phyloP scores from a whole-genome alignment of 2,888 invertebrate genomes.

The Hedya salicella region DNA sequence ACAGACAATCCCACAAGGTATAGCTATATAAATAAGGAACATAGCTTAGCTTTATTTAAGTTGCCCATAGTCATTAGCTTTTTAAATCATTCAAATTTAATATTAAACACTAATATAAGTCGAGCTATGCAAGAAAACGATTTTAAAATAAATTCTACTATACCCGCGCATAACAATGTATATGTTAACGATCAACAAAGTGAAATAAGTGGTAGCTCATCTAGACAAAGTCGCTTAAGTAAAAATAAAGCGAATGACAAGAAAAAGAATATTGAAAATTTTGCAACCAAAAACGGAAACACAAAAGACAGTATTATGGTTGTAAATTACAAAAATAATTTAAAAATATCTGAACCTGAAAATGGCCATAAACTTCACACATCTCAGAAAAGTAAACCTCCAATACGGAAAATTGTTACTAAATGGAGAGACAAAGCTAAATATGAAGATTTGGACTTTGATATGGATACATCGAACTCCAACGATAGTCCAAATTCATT shows the following conservation, averaged over 20 bases:
- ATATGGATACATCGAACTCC: constrained; percentile 64
- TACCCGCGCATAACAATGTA: not conserved
- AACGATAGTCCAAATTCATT: constrained; percentile 52
- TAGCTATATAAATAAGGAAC: constrained; percentile 58
- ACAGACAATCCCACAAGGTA: constrained; percentile 74
- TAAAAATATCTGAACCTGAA: constrained; percentile 25
- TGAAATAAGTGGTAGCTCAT: constrained; percentile 15
- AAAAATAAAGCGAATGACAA: constrained; percentile 40
- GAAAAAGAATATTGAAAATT: constrained; percentile 49
- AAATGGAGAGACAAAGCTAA: constrained; percentile 83
- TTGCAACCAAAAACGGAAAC: constrained; percentile 50
- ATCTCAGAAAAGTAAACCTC: constrained; percentile 59
- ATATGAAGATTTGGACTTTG: constrained; percentile 74
- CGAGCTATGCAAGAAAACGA: not conserved
- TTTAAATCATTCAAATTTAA: constrained; percentile 26
- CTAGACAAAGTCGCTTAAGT: constrained; percentile 35
- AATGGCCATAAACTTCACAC: constrained; percentile 40
- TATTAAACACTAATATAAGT: constrained; percentile 1
- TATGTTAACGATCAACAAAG: constrained; percentile 15
- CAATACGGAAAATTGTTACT: constrained; percentile 77
- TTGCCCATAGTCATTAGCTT: constrained; percentile 34
- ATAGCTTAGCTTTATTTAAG: constrained; percentile 37
- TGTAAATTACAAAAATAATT: constrained; percentile 46
- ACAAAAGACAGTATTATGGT: constrained; percentile 48
- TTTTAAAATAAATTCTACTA: not conserved